A percentile compares a stretch with the other conserved stretches of the same genome.
phyloP scores from a whole-genome alignment of 2,113 vertebrate genomes.

The Onychostoma macrolepis region DNA sequence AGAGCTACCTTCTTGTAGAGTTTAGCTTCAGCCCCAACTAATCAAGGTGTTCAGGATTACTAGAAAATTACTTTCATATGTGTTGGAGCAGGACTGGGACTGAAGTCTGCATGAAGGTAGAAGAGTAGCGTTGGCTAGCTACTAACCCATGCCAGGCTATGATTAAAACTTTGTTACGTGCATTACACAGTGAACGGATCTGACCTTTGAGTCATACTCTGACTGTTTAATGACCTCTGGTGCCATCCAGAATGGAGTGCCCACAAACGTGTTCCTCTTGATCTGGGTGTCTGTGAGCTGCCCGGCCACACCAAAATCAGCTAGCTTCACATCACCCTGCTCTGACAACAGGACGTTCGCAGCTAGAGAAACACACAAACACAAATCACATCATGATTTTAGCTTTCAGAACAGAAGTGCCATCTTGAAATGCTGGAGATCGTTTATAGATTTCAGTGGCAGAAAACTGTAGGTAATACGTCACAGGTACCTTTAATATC shows the following conservation, averaged over 20 bases:
- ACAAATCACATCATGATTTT: not conserved
- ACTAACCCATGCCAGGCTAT: not conserved
- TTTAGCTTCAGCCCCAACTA: not conserved
- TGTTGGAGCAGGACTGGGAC: not conserved
- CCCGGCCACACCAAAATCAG: conserved; percentile 96
- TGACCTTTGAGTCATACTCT: conserved; percentile 96
- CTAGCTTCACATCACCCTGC: conserved; percentile 95
- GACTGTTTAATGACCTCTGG: conserved; percentile 98
- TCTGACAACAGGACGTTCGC: conserved; percentile 96
- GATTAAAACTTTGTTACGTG: not conserved
- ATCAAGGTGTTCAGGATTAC: not conserved
- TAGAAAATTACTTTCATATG: not conserved
- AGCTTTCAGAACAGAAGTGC: not conserved
- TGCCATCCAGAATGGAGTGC: conserved; percentile 99
- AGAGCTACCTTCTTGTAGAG: not conserved
- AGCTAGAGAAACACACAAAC: conserved; percentile 72
- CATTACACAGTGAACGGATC: not conserved
- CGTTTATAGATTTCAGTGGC: not conserved
- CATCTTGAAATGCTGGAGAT: not conserved
- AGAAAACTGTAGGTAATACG: not conserved
- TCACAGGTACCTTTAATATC: conserved; percentile 92
- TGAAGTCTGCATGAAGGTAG: not conserved
- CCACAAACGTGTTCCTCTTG: conserved; percentile 97
- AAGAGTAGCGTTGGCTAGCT: not conserved
- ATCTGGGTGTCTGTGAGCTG: conserved; percentile 97